A percentile compares a stretch with the other conserved stretches of the same genome.
Evolutionary conservation across 2,888 invertebrate species (phyloP).

Genomic region (Oscheius myriophilus): DNA sequence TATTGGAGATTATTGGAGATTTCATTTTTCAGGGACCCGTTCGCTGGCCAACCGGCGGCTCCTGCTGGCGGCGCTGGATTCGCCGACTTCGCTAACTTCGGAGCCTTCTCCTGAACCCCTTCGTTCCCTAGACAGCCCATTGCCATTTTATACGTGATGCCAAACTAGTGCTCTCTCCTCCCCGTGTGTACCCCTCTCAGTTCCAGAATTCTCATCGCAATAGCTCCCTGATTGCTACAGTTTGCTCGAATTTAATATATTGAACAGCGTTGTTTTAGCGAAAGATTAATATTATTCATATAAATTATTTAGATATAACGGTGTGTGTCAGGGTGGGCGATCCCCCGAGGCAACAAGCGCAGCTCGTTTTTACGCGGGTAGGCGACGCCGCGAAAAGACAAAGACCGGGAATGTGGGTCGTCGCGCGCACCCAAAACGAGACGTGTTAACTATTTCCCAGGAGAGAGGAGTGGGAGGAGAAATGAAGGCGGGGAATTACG

Average conservation of each 20-base stretch:
- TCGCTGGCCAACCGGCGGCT: conserved; percentile 35
- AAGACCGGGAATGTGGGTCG: conserved; percentile 25
- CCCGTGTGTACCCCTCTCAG: conserved; percentile 6
- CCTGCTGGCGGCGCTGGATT: conserved; percentile 42
- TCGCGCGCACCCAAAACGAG: conserved; percentile 12
- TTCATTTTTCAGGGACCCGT: conserved; percentile 37
- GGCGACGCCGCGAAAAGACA: conserved; percentile 8
- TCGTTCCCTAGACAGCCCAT: conserved; percentile 1
- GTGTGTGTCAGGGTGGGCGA: too few relatives aligned
- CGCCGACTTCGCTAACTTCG: conserved; percentile 56
- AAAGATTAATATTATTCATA: too few relatives aligned
- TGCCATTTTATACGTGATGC: neutral
- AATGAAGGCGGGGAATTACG: neutral
- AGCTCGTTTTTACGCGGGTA: conserved; percentile 26
- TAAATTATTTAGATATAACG: too few relatives aligned
- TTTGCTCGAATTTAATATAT: too few relatives aligned
- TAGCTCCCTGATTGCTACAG: conserved; percentile 16
- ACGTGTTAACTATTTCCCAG: neutral
- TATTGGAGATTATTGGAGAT: too few relatives aligned
- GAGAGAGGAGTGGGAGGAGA: neutral
- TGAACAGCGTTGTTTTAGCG: too few relatives aligned
- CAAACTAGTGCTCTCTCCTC: neutral
- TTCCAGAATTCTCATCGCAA: neutral
- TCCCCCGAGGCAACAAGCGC: neutral
- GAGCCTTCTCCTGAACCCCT: conserved; percentile 6